Evolutionary conservation across 2,797 vertebrate species (phyloP).

Genomic region (Halcyon chelicuti): DNA sequence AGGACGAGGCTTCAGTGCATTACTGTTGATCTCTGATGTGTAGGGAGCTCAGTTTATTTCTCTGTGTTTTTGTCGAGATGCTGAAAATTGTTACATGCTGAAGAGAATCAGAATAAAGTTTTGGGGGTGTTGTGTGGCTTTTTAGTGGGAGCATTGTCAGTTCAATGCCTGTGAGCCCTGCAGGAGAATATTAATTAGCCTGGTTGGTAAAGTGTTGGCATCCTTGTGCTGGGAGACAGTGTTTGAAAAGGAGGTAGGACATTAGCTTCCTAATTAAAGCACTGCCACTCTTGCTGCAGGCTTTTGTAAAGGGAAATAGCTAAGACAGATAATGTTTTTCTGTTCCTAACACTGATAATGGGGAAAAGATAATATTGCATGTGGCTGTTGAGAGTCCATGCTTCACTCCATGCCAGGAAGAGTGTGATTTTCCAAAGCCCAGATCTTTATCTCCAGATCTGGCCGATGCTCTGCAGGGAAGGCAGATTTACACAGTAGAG

Average conservation of each 20-base stretch:
- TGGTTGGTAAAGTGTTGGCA: neutral
- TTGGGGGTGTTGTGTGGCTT: neutral
- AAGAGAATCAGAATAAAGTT: neutral
- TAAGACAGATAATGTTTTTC: neutral
- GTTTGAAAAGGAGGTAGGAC: neutral
- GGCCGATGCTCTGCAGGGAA: neutral
- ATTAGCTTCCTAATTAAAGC: slow-evolving; percentile 1
- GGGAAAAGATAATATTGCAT: neutral
- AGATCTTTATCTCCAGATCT: neutral
- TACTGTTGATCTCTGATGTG: neutral
- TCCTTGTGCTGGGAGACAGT: neutral
- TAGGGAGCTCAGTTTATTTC: neutral
- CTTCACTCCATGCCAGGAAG: accelerated
- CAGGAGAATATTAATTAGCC: slow-evolving; percentile 10
- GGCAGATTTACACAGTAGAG: neutral
- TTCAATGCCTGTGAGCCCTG: neutral
- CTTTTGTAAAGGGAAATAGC: neutral
- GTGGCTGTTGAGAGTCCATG: neutral
- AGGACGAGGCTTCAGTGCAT: neutral
- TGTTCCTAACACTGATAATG: neutral
- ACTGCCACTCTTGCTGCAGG: neutral
- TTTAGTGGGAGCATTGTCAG: neutral
- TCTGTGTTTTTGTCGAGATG: neutral
- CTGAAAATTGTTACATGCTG: neutral
- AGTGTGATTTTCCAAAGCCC: neutral